Evolutionary conservation across 2,113 vertebrate genomes (phyloP), one percentile per base, ranked within the genome.

Genomic region (Tiliqua scincoides): DNA sequence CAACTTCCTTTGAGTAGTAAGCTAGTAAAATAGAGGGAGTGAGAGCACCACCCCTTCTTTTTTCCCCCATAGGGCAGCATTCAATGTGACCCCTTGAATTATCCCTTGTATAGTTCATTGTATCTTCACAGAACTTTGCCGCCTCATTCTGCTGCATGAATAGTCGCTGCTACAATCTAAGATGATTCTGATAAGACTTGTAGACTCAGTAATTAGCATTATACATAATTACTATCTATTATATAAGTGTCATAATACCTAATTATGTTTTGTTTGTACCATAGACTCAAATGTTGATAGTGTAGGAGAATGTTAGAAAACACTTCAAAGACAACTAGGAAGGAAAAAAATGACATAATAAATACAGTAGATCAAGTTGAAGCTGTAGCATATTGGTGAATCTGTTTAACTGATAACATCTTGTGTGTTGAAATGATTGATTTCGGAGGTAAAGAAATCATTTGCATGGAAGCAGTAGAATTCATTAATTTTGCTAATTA

Each of bases 401-500:
- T 91, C 81, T 89, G 74, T 90, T 79, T 91, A 83, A 74, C 90
- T 93, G 85, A 88, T 93, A 87, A 65, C 78, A 90, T 93, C 93
- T 91, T 92, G 80, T 88, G 86, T 93, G 91, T 93, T 93, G 70
- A 93, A 89, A 90, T 97, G 96, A 97, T 98, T 97, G 96, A 97
- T 97, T 97, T 95, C 91, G 86, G 92, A 95, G 91, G 94, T 97
- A 95, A 96, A 97, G 85, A 95, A 97, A 95, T 96, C 84, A 96
- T 97, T 98, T 97, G 93, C 96, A 91, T 96, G 91, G 94, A 96
- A 95, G 92, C 96, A 97, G 96, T 97, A 96, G 94, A 96, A 95
- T 97, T 97, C 96, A 97, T 97, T 97, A 97, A 97, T 98, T 98
- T 97, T 94, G 93, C 94, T 98, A 98, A 97, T 97, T 97, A 92